phyloP scores from a whole-genome alignment of 2,113 vertebrate species.

The Xerus inauris region DNA sequence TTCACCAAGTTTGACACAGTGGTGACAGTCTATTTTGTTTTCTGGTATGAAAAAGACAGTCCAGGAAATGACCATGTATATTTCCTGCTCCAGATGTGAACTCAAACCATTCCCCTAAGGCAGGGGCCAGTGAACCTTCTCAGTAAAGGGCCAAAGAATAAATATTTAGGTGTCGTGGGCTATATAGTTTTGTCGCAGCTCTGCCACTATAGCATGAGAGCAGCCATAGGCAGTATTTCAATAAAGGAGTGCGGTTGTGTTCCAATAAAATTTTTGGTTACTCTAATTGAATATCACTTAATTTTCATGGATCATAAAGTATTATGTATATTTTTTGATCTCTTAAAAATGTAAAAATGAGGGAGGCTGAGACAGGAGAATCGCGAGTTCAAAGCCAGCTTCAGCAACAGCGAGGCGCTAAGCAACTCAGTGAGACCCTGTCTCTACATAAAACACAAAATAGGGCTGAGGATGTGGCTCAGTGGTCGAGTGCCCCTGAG shows the following conservation, averaged over 20 bases:
- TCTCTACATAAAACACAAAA: too few species aligned
- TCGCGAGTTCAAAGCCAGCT: too few species aligned
- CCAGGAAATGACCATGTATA: not conserved
- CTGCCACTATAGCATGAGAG: not conserved
- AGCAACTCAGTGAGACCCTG: too few species aligned
- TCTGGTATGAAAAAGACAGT: not conserved
- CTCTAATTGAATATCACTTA: not conserved
- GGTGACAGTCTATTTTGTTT: not conserved
- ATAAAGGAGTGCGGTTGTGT: not conserved
- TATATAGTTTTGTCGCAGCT: not conserved
- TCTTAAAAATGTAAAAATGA: not conserved
- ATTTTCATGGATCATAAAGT: slow-evolving; percentile 3
- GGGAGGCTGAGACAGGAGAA: too few species aligned
- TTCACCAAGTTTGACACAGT: not conserved
- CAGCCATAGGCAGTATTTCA: not conserved
- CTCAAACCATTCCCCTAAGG: not conserved
- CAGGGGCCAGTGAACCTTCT: not conserved
- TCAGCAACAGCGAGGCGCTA: too few species aligned
- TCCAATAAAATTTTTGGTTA: not conserved
- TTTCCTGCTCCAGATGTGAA: not conserved
- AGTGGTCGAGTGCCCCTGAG: too few species aligned
- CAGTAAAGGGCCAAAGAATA: not conserved
- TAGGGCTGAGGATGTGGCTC: too few species aligned
- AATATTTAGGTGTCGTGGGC: not conserved
- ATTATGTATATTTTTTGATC: not conserved